These are phyloP conservation scores for Podabrus alpinus DNA, from an alignment of 2,888 invertebrate species.

Conservation along the genomic window DNA sequence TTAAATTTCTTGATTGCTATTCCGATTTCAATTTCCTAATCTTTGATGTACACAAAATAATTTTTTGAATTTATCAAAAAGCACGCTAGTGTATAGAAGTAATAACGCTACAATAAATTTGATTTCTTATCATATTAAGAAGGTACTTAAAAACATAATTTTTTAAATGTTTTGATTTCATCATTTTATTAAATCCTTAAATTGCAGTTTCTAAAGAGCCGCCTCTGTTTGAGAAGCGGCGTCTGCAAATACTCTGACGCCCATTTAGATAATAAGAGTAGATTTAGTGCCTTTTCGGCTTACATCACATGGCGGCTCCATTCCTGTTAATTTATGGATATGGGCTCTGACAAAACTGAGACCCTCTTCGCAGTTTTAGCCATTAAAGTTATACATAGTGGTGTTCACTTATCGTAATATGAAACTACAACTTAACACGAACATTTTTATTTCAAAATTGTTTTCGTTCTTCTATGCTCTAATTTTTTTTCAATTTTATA, in stretches of 20 bases:
- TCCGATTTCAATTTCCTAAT: not conserved
- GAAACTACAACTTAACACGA: constrained; percentile 7
- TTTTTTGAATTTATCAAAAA: not conserved
- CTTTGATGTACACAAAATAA: not conserved
- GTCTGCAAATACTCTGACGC: constrained; percentile 54
- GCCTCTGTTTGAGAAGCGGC: constrained; percentile 38
- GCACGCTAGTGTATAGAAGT: not conserved
- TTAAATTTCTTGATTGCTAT: not conserved
- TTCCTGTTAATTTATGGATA: constrained; percentile 52
- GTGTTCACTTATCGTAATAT: constrained; percentile 24
- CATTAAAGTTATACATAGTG: constrained; percentile 33
- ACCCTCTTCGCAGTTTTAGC: constrained; percentile 37
- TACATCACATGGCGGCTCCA: constrained; percentile 52
- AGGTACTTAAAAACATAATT: not conserved
- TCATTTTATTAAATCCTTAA: constrained; percentile 14
- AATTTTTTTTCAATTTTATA: not conserved
- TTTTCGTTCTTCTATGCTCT: not conserved
- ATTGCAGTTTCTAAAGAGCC: constrained; percentile 32
- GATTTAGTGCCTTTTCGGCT: constrained; percentile 54
- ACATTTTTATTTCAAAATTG: constrained; percentile 4
- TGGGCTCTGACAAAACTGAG: constrained; percentile 40
- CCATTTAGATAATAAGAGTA: constrained; percentile 55
- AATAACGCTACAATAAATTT: not conserved
- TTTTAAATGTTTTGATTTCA: constrained; percentile 11
- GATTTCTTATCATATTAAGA: not conserved